Base-by-base conservation (phyloP, 1,140 invertebrate species). In the Cephus cinctus region DNA sequence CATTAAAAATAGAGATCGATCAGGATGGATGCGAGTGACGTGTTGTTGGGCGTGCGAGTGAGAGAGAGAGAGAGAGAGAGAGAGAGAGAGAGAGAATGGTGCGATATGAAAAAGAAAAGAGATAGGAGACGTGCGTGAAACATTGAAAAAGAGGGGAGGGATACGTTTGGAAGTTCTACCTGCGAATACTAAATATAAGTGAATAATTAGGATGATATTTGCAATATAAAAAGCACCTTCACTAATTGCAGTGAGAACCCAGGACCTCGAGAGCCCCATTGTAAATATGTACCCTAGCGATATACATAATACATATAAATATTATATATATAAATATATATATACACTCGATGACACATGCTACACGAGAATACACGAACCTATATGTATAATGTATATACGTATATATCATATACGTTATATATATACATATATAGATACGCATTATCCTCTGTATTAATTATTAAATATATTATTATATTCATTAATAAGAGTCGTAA, bases 271-370 rank as follows among this genome's bases (percentile, higher is more conserved):
- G n/a, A n/a, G n/a, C n/a, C n/a, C 63, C 60, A 62, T 20, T 75
- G 73, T 75, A 75, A 56, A 76, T 74, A 76, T 71, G 71, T 74
- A 74, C 71, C 73, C 65, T 74, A 76, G 71, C 71, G 68, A 73
- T 74, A 74, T n/a, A n/a, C n/a, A n/a, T 72, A 69, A 74, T 61
- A 68, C 63, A n/a, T 62, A 61, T 55, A 52, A 57, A 62, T 69
- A 64, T 62, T 65, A 68, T 67, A 61, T 57, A 30, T 30, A 30
- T 30, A 30, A 11, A 30, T 30, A 30, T 3, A 30, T 30, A 3
- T 3, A 3, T 30, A 3, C 12, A 2, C 12, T 11, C 12, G n/a
- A n/a, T n/a, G n/a, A n/a, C 19, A 36, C 19, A 36, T 36, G 5
- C 8, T 5, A 36, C 12, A 30, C 12, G n/a, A 11, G 14, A 11